Evolutionary conservation across 2,888 invertebrate species (phyloP).

Genomic region (Ischnura elegans): DNA sequence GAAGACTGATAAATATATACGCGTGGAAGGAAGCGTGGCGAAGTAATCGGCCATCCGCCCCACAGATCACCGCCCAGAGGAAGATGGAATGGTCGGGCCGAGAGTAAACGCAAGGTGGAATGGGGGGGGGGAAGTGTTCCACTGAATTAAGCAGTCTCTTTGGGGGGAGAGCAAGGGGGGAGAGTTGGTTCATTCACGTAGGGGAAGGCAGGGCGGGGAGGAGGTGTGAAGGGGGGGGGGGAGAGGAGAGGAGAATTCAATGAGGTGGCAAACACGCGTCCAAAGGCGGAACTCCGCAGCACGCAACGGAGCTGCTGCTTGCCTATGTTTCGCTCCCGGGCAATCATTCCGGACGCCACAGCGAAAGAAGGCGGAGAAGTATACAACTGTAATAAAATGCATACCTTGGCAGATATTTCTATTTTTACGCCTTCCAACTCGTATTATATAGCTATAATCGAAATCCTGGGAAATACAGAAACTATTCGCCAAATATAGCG

Average conservation of each 20-base stretch:
- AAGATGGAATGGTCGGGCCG: background rate
- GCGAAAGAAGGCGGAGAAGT: background rate
- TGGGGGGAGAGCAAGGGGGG: background rate
- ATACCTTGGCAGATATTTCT: no score
- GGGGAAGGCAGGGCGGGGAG: background rate
- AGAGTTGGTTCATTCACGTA: background rate
- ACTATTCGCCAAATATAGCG: no score
- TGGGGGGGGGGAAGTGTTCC: background rate
- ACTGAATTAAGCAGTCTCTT: background rate
- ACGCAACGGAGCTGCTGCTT: background rate
- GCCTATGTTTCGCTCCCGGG: background rate
- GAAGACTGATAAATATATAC: background rate
- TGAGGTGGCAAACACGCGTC: slow-evolving; percentile 4
- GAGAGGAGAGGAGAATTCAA: background rate
- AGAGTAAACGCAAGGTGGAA: background rate
- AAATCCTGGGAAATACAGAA: no score
- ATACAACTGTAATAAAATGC: no score
- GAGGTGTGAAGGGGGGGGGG: background rate
- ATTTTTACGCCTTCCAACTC: no score
- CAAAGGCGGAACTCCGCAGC: background rate
- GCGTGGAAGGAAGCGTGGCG: background rate
- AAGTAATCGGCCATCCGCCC: background rate
- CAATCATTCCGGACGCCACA: background rate
- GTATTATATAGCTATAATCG: no score
- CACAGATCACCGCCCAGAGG: background rate